Conservation (phyloP, 2,888 invertebrate species). For the Xestia sexstrigata region DNA sequence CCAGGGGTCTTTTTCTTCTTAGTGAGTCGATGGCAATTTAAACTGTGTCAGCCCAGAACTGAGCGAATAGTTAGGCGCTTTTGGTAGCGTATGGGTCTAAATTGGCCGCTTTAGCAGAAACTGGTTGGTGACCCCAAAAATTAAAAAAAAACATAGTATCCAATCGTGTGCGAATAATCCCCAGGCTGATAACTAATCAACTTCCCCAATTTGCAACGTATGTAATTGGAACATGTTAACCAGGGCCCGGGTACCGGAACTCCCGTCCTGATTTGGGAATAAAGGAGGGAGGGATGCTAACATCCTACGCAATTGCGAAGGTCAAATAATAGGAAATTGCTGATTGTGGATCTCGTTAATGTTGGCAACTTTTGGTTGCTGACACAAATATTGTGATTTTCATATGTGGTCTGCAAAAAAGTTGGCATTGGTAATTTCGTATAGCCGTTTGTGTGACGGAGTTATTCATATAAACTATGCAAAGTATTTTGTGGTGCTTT, state of each 20-base stretch:
- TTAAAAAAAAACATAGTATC: neutral
- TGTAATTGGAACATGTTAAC: conserved; percentile 41
- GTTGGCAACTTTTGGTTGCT: conserved; percentile 10
- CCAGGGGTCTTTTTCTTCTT: too few relatives aligned
- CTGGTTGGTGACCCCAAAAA: too few relatives aligned
- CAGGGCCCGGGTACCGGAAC: conserved; percentile 27
- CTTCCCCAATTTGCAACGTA: conserved; percentile 32
- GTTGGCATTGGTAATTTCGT: neutral
- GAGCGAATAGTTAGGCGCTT: too few relatives aligned
- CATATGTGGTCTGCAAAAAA: neutral
- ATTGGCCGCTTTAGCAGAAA: too few relatives aligned
- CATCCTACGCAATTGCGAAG: conserved; percentile 28
- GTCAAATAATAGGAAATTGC: conserved; percentile 38
- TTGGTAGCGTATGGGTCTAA: too few relatives aligned
- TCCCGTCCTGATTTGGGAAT: conserved; percentile 32
- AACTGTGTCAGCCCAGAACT: too few relatives aligned
- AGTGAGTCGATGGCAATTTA: too few relatives aligned
- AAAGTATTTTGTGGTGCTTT: neutral
- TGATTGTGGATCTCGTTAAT: conserved; percentile 21
- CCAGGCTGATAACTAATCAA: conserved; percentile 24
- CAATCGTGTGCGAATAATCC: conserved; percentile 22
- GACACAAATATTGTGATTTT: neutral
- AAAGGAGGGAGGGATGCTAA: conserved; percentile 27
- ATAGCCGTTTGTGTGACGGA: neutral
- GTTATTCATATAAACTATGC: neutral